Evolutionary conservation across 2,113 vertebrate genomes (phyloP), one percentile per base, ranked within the genome.

Genomic region (Tonatia bakeri): DNA sequence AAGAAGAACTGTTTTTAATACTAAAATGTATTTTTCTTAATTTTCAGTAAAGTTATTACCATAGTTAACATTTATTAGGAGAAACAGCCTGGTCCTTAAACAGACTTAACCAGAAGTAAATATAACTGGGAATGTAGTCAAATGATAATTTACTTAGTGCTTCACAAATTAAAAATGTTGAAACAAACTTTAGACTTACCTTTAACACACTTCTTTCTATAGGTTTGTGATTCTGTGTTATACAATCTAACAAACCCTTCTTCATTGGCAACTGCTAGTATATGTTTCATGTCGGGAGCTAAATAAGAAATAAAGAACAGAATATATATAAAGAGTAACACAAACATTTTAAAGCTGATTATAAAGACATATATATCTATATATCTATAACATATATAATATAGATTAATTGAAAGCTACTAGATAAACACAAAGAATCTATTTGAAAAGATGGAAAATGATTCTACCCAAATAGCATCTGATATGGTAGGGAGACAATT

Each of bases 161-260:
- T 81, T 67, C 93, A 81, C 87, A 14, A 93, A 91, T 75, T 90
- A n/a, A 76, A 90, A 90, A 90, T 64, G 28, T 83, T 93, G 88
- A 93, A 92, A 73, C 16, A 93, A 83, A 61, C 12, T n/a, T 56
- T 15, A 81, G 56, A 76, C 79, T 98, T 96, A 99, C 99, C 99
- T 99, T 99, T 99, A 79, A 99, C 98, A 73, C 99, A 97, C 7
- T 98, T 96, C 52, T 97, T 98, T 87, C 97, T 97, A 17, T 70
- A 95, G 69, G 50, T 70, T 31, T 95, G 98, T 87, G 97, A 98
- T 95, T 99, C 99, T 24, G 99, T 99, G 89, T 99, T 98, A 92
- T 99, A 99, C 22, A 99, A 97, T 85, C 99, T 98, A 70, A 99
- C 99, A 54, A 99, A 98, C 9, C 99, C 99, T 98, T 99, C 99